Conservation (phyloP, 2,797 vertebrate genomes). For the Arnoldichthys spilopterus region DNA sequence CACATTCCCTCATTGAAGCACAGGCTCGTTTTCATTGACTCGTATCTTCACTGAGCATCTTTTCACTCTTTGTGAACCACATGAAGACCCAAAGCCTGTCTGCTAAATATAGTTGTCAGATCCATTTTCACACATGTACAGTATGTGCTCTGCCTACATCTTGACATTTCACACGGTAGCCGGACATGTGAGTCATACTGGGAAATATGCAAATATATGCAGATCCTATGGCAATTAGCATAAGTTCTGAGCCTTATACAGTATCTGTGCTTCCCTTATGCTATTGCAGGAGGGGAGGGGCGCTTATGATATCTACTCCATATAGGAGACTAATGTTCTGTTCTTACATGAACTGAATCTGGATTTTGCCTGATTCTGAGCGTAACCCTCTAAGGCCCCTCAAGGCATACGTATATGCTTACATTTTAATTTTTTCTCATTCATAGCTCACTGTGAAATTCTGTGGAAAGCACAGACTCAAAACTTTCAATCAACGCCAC, state of each 20-base stretch:
- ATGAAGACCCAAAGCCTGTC: neutral
- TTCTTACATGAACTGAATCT: neutral
- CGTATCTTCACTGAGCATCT: slow-evolving; percentile 13
- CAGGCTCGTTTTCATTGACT: slow-evolving; percentile 15
- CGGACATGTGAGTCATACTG: slow-evolving; percentile 17
- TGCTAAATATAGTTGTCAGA: slow-evolving; percentile 11
- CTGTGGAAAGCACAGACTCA: neutral
- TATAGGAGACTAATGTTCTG: neutral
- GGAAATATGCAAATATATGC: slow-evolving; percentile 18
- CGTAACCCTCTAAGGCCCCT: neutral
- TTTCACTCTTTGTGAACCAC: neutral
- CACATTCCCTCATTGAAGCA: neutral
- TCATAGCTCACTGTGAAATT: neutral
- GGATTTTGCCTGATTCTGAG: neutral
- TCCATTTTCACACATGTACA: slow-evolving; percentile 4
- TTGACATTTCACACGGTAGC: neutral
- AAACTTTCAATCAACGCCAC: neutral
- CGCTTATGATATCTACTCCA: neutral
- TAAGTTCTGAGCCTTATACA: neutral
- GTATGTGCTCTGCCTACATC: neutral
- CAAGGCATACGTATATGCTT: neutral
- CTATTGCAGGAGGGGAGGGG: neutral
- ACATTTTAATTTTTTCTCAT: neutral
- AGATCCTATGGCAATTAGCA: slow-evolving; percentile 18
- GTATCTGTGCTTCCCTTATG: neutral